Conservation (phyloP, 2,113 vertebrate species). For the Pachypanchax playfairii region DNA sequence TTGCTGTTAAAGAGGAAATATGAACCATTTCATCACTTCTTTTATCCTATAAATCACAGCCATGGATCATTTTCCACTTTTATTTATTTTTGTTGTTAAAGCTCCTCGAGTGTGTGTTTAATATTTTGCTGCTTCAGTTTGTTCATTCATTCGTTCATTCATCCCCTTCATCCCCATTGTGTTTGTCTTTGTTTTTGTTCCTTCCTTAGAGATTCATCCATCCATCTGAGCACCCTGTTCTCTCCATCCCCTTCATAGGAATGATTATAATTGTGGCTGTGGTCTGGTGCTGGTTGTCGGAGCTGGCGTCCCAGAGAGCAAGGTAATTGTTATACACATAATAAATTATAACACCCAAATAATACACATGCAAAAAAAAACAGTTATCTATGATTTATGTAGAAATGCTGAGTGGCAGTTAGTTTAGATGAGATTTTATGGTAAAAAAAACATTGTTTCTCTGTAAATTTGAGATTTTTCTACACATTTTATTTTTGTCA, state of each 20-base stretch:
- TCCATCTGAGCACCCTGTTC: slow-evolving; percentile 82
- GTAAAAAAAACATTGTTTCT: neutral
- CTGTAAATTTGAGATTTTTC: neutral
- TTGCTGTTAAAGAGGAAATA: slow-evolving; percentile 38
- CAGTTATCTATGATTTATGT: neutral
- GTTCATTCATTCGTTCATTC: slow-evolving; percentile 54
- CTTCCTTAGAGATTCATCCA: slow-evolving; percentile 83
- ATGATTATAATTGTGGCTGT: slow-evolving; percentile 91
- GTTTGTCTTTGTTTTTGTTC: slow-evolving; percentile 69
- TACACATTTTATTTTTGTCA: neutral
- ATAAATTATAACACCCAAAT: slow-evolving; percentile 18
- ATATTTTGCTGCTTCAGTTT: slow-evolving; percentile 46
- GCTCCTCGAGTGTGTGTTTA: slow-evolving; percentile 36
- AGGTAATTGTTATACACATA: slow-evolving; percentile 78
- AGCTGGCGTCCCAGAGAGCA: slow-evolving; percentile 85
- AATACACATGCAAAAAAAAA: neutral
- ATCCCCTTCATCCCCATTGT: slow-evolving; percentile 66
- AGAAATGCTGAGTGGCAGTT: neutral
- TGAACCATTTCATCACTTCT: slow-evolving; percentile 36
- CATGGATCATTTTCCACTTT: slow-evolving; percentile 36
- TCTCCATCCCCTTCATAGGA: slow-evolving; percentile 89
- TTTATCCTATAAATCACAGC: slow-evolving; percentile 11
- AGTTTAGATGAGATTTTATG: neutral
- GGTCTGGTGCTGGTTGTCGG: slow-evolving; percentile 93
- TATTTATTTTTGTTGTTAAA: slow-evolving; percentile 37